Base-by-base conservation (phyloP, 2,888 invertebrate species). In the Salticus scenicus region DNA sequence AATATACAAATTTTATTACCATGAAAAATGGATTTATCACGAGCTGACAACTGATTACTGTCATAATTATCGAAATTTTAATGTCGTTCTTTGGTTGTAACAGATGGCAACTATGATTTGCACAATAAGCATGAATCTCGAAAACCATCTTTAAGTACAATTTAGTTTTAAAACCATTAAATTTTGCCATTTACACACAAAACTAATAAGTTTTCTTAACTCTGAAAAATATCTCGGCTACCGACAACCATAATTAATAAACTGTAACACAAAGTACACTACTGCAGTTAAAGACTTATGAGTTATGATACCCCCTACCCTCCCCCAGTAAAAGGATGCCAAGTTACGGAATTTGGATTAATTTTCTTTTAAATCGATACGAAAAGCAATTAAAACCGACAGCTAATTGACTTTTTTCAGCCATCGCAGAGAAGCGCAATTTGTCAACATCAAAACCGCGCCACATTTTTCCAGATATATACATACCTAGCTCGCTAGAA, bases 321-420 rank as follows among this genome's bases (percentile, higher is more conserved):
- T 37, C 10, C 37, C 37, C 31, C 41, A 51, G 72, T 77, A 76
- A 77, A 73, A 51, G 83, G 77, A 77, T 77, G 77, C 57, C 4
- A 64, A 71, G 42, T 71, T 51, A 20, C 71, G 28, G 57, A 73
- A 83, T 83, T 83, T 71, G 77, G 83, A 83, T 83, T 83, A 83
- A 83, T 83, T 83, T 83, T 83, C 83, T 83, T 83, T 83, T 83
- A 83, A 83, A 83, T 83, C 83, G 83, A 83, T 83, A 77, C 64
- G 70, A 83, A 83, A 83, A 83, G 83, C 83, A 83, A 83, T 83
- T 83, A 83, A 83, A 83, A 73, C 83, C 83, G 83, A 83, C 75
- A 72, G 83, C 83, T 83, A 83, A 83, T 83, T 83, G 83, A 83
- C 83, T 83, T 83, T 83, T 83, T 83, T 76, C 71, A 66, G 28